A percentile compares a stretch with the other conserved stretches of the same genome.
These are phyloP conservation scores for Ormyrus labotus DNA, from an alignment of 2,888 invertebrate genomes.

Conservation along the genomic window DNA sequence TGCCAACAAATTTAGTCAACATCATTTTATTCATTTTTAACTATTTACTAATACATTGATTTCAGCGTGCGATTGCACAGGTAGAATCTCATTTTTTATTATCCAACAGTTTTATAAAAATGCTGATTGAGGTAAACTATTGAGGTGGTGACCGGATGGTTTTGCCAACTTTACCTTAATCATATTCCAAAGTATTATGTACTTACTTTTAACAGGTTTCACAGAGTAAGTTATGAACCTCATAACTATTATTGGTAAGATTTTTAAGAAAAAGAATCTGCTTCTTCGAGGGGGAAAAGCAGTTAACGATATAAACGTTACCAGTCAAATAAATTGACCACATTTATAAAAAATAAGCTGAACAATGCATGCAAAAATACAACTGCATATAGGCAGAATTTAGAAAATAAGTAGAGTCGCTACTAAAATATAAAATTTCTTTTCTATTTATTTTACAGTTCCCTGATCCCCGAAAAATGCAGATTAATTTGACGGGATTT, in stretches of 20 bases:
- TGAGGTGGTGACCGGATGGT: neutral
- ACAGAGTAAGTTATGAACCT: conserved; percentile 50
- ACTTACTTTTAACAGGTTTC: conserved; percentile 43
- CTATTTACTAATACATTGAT: conserved; percentile 46
- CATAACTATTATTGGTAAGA: conserved; percentile 64
- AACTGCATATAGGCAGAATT: conserved; percentile 11
- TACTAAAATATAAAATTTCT: neutral
- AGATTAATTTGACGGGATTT: conserved; percentile 99
- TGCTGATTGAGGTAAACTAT: conserved; percentile 46
- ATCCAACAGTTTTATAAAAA: conserved; percentile 24
- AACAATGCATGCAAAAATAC: conserved; percentile 32
- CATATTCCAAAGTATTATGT: conserved; percentile 38
- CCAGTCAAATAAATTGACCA: neutral
- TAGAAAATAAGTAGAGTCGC: neutral
- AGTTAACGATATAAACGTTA: conserved; percentile 65
- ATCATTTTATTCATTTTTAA: conserved; percentile 36
- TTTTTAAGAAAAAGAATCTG: conserved; percentile 64
- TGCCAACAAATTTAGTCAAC: conserved; percentile 12
- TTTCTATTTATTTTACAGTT: conserved; percentile 80
- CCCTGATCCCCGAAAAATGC: conserved; percentile 98
- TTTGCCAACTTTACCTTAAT: conserved; percentile 41
- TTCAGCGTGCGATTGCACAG: conserved; percentile 40
- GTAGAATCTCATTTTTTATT: conserved; percentile 25
- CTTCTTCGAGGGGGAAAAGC: conserved; percentile 76
- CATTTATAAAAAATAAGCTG: conserved; percentile 13